Percentiles rank a stretch among this genome's conserved stretches.
These are phyloP conservation scores for Helarctos malayanus DNA, from an alignment of 2,797 vertebrate genomes.

Conservation along the genomic window DNA sequence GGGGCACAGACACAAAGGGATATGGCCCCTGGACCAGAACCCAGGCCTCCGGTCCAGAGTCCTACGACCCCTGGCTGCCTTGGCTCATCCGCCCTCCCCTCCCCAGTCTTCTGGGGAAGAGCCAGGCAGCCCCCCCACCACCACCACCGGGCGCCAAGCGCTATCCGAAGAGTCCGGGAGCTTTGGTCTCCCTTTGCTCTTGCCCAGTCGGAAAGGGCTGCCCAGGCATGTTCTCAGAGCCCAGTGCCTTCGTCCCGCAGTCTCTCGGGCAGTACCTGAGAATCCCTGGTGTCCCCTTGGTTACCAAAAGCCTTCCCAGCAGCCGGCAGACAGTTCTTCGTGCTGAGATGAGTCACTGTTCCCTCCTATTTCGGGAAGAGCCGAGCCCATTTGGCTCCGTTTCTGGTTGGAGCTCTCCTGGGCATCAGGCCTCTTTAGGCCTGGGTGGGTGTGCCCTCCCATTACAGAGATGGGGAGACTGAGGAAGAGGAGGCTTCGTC, in stretches of 20 bases:
- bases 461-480: neutral
- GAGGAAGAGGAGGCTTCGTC: neutral
- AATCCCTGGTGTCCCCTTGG: slow-evolving; percentile 52
- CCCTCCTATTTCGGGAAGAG: neutral
- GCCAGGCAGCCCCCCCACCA: neutral
- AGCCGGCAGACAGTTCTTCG: neutral
- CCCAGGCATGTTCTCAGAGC: neutral
- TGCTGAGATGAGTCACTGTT: neutral
- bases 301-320: slow-evolving; percentile 65
- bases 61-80: neutral
- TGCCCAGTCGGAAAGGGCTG: too few relatives aligned
- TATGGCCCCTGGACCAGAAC: neutral
- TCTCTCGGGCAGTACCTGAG: neutral
- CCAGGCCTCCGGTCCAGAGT: neutral
- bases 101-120: neutral
- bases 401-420: neutral
- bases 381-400: neutral
- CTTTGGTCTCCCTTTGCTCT: neutral
- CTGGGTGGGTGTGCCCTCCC: neutral
- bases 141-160: neutral
- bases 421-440: rapidly evolving
- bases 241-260: too few relatives aligned
- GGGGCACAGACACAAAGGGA: neutral
- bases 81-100: neutral
- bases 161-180: neutral